Percentiles rank a stretch among this genome's conserved stretches.
Evolutionary conservation across 2,888 invertebrate species (phyloP).

Genomic region (Formica aserva): DNA sequence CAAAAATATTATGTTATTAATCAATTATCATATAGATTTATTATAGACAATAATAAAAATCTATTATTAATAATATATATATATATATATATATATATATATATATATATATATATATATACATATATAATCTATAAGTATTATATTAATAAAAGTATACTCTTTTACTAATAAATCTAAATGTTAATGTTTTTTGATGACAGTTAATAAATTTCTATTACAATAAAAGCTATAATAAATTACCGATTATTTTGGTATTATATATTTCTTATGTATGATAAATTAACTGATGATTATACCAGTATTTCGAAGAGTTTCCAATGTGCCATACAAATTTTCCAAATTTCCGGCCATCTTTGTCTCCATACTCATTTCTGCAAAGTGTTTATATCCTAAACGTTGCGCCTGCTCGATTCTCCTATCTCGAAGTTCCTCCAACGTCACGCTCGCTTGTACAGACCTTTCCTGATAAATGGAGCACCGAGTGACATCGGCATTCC

Average conservation of each 20-base stretch:
- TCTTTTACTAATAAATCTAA: neutral
- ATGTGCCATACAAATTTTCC: conserved; percentile 90
- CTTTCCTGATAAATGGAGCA: conserved; percentile 90
- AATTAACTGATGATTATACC: conserved; percentile 77
- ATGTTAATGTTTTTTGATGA: neutral
- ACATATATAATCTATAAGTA: neutral
- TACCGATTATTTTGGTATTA: neutral
- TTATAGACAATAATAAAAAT: neutral
- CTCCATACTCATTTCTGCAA: conserved; percentile 95
- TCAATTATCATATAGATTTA: conserved; percentile 5
- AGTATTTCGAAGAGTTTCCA: conserved; percentile 89
- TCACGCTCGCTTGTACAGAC: conserved; percentile 90
- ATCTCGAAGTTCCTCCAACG: conserved; percentile 92
- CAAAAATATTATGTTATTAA: conserved; percentile 23
- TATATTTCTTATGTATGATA: neutral
- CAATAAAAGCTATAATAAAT: neutral
- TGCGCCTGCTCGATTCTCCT: conserved; percentile 91
- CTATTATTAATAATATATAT: neutral
- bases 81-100: neutral
- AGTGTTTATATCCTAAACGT: conserved; percentile 92
- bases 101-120: neutral
- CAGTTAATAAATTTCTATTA: neutral
- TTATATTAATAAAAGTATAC: neutral
- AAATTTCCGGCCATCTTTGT: conserved; percentile 96
- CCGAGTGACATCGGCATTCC: conserved; percentile 92